Base-by-base conservation (phyloP, 1,140 invertebrate species). In the Chironomus striatipennis region DNA sequence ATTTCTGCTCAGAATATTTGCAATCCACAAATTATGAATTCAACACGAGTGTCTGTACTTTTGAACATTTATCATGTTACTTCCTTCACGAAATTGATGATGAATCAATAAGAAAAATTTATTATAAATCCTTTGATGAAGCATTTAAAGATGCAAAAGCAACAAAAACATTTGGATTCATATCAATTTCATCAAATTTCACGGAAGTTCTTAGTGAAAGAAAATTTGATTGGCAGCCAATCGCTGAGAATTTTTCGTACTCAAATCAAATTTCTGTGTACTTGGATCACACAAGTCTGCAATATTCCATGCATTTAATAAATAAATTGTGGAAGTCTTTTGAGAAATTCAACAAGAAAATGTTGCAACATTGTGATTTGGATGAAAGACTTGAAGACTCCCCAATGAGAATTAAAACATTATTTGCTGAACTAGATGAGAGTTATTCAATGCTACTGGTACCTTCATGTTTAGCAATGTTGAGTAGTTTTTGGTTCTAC, bases 141-240 rank as follows among this genome's bases (percentile, higher is more conserved):
- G 92, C 91, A 0, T 81, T 85, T 1, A 74, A 82, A 0, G 88
- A 87, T 0, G 88, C 94, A 0, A 81, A 83, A 8, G 82, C 82
- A 0, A 91, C 90, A 0, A 79, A 87, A 43, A 83, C 88, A 0
- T 88, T 90, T 79, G 94, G 91, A 0, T 87, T 90, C 0, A 81
- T 97, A 24, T 84, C 89, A 76, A 90, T 97, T 77, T 80, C 86
- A 0, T 78, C 82, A 34, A 95, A 95, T 81, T 97, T 95, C 80
- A 91, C 93, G 0, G 78, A 83, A 20, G 86, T 89, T 5, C 80
- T 92, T 0, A 81, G 86, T 20, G 79, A 82, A 4, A 81, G 84
- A 9, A 84, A 85, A 1, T 80, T 91, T 34, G 76, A 85, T 1
- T 81, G 83, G 8, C 87, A 90, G 64, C 85, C 88, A 75, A 86